These are phyloP conservation scores for Notocelia uddmanniana DNA, from an alignment of 2,888 invertebrate genomes.

Conservation along the genomic window DNA sequence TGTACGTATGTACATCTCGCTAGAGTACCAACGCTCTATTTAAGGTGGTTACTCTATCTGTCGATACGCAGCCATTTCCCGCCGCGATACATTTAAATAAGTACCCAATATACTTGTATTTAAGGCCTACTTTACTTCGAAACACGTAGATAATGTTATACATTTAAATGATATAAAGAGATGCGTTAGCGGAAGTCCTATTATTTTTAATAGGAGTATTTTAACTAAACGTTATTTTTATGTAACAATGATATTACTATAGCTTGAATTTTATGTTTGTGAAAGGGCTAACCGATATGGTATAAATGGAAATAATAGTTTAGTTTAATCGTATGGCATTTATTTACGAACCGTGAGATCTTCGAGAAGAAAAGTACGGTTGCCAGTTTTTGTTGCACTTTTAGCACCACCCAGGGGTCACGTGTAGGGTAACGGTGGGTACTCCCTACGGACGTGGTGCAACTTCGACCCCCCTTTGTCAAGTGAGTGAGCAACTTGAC, in stretches of 20 bases:
- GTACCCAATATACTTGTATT: neutral
- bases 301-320: no score
- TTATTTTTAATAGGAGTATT: conserved; percentile 20
- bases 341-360: no score
- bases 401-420: no score
- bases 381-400: no score
- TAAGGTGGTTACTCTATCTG: conserved; percentile 22
- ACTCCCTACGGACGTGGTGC: no score
- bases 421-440: no score
- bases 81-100: neutral
- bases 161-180: conserved; percentile 37
- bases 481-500: no score
- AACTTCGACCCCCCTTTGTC: no score
- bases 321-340: no score
- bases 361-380: no score
- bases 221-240: conserved; percentile 11
- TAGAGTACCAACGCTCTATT: neutral
- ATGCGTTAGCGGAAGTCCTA: conserved; percentile 28
- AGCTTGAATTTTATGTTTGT: neutral
- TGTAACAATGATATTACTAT: neutral
- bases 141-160: conserved; percentile 26
- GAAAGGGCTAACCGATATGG: no score
- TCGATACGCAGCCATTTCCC: conserved; percentile 30
- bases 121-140: conserved; percentile 20
- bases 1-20: no score